Base-by-base conservation (phyloP, 2,888 invertebrate genomes). In the Euplexia lucipara region DNA sequence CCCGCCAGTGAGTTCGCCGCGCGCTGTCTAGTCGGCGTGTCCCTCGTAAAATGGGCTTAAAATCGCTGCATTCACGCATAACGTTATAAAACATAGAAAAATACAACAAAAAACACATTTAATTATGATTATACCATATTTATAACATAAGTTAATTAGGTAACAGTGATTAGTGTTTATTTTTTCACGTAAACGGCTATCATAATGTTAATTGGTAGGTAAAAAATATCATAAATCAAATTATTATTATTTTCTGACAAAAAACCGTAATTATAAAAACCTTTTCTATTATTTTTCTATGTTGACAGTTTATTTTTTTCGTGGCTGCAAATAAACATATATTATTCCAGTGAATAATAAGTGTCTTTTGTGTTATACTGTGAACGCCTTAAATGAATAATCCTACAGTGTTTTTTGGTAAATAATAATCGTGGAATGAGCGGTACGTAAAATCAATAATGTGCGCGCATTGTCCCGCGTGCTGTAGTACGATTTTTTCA, bases 391-490 rank as follows among this genome's bases (percentile, higher is more conserved):
- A 59, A 63, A 78, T 77, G 16, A 67, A 71, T 65, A 56, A 63
- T 34, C 16, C 45, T 71, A 70, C 62, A 75, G 81, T 83, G 82
- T 83, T 84, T 84, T n/a, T 88, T 63, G 85, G 87, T 89, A 85
- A 88, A 88, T 87, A 89, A 86, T 84, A 85, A 76, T 80, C 77
- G 75, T 83, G 83, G 84, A 83, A 83, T 85, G 82, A 81, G 87
- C 85, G 82, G 83, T 82, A 79, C 83, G 85, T 84, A 92, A 93
- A 93, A 93, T 93, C 93, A 87, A 93, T 93, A 93, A 85, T 88
- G 90, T 88, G 87, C 90, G 93, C 93, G 93, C 93, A 92, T 73
- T 86, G 81, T 76, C 75, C 70, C 77, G 78, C 70, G 65, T 77
- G 73, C 75, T 75, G 70, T 66, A 67, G 61, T 63, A 70, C 54